Evolutionary conservation across 2,113 vertebrate genomes (phyloP), one percentile per base, ranked within the genome.

Genomic region (Hemibagrus wyckioides): DNA sequence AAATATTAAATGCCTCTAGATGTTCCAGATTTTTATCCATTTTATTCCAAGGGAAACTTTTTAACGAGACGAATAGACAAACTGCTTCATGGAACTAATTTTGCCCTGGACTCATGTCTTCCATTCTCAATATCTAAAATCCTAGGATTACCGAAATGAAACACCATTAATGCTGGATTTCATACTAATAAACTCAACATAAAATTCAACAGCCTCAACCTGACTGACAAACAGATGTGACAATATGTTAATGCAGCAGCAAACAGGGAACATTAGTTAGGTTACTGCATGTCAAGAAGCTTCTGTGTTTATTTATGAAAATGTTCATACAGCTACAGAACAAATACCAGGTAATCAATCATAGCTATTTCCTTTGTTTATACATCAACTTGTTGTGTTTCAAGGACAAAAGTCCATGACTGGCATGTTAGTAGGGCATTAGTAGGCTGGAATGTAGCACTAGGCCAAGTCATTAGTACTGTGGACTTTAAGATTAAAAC

Each of bases 321-420:
- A 8, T 50, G 25, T 6, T n/a, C 39, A n/a, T 17, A 79, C 28
- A 33, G 28, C n/a, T 21, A 80, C 17, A 80, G 30, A 56, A 56
- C n/a, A 56, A 80, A 80, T 10, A 80, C 30, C 48, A 56, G 77
- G 17, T 56, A 80, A 56, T 80, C 77, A 80, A 56, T n/a, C 15
- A 19, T 13, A 52, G 50, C n/a, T 56, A 56, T 80, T 80, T 33
- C 21, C 77, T 80, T 36, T 79, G 44, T 79, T 79, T 79, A 79
- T 79, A 52, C 44, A 50, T 44, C 39, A 5, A 13, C 9, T 25
- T 41, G 11, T 13, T 73, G 71, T 44, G 71, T 54, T 52, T 76
- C 69, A 39, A 73, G 48, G 48, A 77, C 6, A 4, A n/a, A n/a
- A 56, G 75, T 77, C 44, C 21, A 44, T 41, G 65, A 36, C 30